Evolutionary conservation across 2,113 vertebrate genomes (phyloP), one percentile per base, ranked within the genome.

Genomic region (Corythornis cristatus): DNA sequence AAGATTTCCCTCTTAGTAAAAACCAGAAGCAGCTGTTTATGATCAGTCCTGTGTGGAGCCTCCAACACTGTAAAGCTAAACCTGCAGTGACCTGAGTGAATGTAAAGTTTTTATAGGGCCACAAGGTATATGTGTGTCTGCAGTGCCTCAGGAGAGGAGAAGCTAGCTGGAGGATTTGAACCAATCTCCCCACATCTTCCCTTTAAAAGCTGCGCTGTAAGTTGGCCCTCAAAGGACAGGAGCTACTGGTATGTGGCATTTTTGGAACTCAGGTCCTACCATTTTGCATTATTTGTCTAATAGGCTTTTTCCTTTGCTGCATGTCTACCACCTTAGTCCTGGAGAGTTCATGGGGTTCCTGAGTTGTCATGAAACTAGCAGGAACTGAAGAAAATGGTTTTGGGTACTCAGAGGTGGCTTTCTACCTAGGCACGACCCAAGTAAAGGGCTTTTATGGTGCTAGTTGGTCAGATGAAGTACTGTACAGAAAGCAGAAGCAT

Each of bases 1-100:
- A 89, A 92, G 43, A 76, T 75, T 88, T 86, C 68, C 78, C 48
- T 74, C 58, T 90, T 90, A 81, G 81, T 94, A 54, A 86, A 93
- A 97, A 92, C 23, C 83, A 94, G 89, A 95, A 93, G 89, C 87
- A 95, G 89, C 91, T 97, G 92, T 96, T 96, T 96, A 96, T 93
- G 94, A 92, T 94, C 87, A 93, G 65, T 87, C 53, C 75, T 93
- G 31, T 91, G 93, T 81, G 78, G 92, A 96, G 68, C 62, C 72
- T 94, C 87, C 78, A 89, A 48, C 35, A 42, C 12, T 86, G 58
- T 96, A 93, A 95, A 93, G 96, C 65, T 86, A 92, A 92, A 94
- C 62, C 84, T 95, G 78, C 76, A 93, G 60, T 80, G 93, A 93
- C 89, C 76, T 93, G 76, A 90, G 19, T 56, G 68, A 91, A 77